phyloP scores from a whole-genome alignment of 2,888 invertebrate genomes.

The Calameuta filiformis region DNA sequence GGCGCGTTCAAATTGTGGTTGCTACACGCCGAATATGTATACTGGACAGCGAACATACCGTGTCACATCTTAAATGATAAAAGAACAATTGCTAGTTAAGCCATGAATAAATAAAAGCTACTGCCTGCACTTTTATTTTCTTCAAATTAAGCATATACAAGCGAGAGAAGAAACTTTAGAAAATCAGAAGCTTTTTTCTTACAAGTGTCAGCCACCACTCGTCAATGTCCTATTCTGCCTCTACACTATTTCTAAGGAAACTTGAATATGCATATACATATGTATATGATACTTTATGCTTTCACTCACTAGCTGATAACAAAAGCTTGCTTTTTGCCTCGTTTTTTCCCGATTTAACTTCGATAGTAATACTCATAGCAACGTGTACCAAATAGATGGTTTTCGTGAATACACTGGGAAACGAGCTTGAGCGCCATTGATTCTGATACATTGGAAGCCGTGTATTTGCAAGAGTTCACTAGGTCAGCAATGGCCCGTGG shows the following conservation, averaged over 20 bases:
- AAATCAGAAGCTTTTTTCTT: background rate
- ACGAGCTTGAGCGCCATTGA: background rate
- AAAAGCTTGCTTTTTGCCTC: background rate
- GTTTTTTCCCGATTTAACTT: background rate
- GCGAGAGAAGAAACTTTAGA: background rate
- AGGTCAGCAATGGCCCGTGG: slow-evolving; percentile 13
- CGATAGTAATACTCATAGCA: background rate
- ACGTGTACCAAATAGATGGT: background rate
- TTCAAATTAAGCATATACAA: background rate
- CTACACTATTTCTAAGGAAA: background rate
- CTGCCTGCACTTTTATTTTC: background rate
- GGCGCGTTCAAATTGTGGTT: background rate
- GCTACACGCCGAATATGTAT: background rate
- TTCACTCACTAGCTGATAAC: background rate
- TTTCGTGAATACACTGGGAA: background rate
- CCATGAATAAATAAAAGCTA: background rate
- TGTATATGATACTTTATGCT: background rate
- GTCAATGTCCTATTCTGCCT: background rate
- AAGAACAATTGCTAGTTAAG: background rate
- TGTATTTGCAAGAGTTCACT: slow-evolving; percentile 3
- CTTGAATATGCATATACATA: background rate
- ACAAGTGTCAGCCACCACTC: background rate
- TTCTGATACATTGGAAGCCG: background rate
- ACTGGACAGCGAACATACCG: background rate
- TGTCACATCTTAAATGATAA: background rate